Base-by-base conservation (phyloP, 2,113 vertebrate genomes). In the Tor tambroides region DNA sequence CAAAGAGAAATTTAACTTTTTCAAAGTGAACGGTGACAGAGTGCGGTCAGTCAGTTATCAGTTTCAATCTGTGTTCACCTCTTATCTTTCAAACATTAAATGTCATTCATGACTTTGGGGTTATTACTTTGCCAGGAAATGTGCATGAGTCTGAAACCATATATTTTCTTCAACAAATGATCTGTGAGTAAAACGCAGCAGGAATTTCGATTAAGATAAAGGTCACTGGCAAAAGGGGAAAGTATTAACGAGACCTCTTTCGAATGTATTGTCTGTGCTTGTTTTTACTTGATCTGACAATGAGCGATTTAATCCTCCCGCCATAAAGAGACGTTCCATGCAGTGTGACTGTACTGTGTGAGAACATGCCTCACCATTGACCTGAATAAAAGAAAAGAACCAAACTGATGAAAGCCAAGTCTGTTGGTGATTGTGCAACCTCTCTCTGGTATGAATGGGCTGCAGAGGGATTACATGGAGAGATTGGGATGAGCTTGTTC, bases 381-480 rank as follows among this genome's bases (percentile, higher is more conserved):
- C 84, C 84, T 86, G 72, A 87, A 80, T 87, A 85, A 87, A 84
- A 46, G 59, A 65, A 63, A 54, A 41, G 28, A 78, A 79, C 75
- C 38, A 41, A 51, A 32, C 30, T 72, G 81, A 82, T 35, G 69
- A 76, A 85, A 76, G 30, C 23, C 21, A 63, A 43, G 14, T 83
- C 46, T 83, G 59, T 61, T 69, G 74, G 59, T 78, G 79, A 46
- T 28, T 80, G 83, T 63, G n/a, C 67, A 86, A 69, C 61, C 21
- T 59, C 49, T 81, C 41, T 46, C 21, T 85, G 61, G 49, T 86
- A 79, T 88, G 61, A 87, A 79, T 84, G 87, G 54, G 54, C 63
- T 51, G 32, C 14, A 63, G 41, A 35, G 78, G 72, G 75, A 79
- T 84, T 79, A 87, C 32, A 80, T 46, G 43, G 43, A 2, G 43